Evolutionary conservation across 1,140 invertebrate species (phyloP).

Genomic region (Drosophila tsacasi): DNA sequence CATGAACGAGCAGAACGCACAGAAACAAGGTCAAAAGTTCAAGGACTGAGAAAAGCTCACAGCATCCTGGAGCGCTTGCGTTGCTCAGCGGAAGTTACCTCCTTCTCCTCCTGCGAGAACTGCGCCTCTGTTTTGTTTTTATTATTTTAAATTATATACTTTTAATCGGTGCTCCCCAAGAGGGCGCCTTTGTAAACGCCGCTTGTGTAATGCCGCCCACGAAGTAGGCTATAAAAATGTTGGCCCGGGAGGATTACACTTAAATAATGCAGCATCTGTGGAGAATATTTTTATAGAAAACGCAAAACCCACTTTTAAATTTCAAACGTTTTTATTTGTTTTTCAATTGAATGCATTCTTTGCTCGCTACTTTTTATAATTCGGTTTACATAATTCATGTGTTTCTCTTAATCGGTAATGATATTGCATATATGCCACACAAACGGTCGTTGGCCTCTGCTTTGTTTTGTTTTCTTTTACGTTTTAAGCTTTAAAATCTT

Average conservation of each 20-base stretch:
- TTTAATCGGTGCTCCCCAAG: conserved; percentile 17
- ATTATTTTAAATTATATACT: conserved; percentile 52
- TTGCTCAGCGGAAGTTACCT: conserved; percentile 55
- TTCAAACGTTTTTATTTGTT: conserved; percentile 62
- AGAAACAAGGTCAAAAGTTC: conserved; percentile 79
- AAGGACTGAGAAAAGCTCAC: conserved; percentile 74
- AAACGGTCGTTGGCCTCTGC: conserved; percentile 54
- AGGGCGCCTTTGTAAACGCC: background rate
- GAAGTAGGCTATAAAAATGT: conserved; percentile 55
- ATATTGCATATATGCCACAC: conserved; percentile 82
- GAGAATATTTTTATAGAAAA: background rate
- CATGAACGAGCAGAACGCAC: background rate
- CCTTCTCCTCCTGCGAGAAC: background rate
- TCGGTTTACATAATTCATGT: conserved; percentile 51
- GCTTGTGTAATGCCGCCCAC: conserved; percentile 32
- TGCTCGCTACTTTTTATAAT: conserved; percentile 31
- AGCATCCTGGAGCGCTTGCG: conserved; percentile 36
- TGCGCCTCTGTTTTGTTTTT: conserved; percentile 50
- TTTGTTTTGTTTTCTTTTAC: conserved; percentile 12
- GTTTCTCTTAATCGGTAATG: conserved; percentile 62
- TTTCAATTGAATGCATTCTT: conserved; percentile 59
- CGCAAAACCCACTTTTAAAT: background rate
- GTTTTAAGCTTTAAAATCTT: conserved; percentile 60
- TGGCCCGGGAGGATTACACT: background rate
- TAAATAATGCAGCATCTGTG: background rate